These are phyloP conservation scores for Gymnoscelis rufifasciata DNA, from an alignment of 2,888 invertebrate genomes.

Conservation along the genomic window DNA sequence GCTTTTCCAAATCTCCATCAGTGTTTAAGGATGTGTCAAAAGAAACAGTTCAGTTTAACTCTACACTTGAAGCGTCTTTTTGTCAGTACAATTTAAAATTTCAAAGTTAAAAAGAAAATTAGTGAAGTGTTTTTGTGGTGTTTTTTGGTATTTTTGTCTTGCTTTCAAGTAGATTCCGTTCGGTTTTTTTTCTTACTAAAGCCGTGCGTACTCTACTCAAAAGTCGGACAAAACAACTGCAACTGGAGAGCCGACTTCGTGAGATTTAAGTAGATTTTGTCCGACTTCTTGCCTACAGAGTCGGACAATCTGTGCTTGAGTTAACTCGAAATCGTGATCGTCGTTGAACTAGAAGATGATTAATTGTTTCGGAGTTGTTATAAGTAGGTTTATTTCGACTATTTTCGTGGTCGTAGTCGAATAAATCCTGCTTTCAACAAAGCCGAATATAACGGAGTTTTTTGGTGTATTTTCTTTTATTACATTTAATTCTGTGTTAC, in stretches of 20 bases:
- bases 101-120: neutral
- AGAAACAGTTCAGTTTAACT: no score
- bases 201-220: constrained; percentile 18
- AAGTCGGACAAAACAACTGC: neutral
- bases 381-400: constrained; percentile 34
- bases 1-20: neutral
- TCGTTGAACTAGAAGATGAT: neutral
- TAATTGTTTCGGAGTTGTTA: constrained; percentile 13
- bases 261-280: constrained; percentile 30
- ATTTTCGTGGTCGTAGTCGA: constrained; percentile 19
- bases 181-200: constrained; percentile 33
- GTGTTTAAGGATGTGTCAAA: neutral
- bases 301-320: constrained; percentile 35
- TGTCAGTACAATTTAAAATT: no score
- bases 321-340: constrained; percentile 18
- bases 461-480: no score
- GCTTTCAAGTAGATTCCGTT: constrained; percentile 13
- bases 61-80: no score
- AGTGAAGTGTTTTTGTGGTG: neutral
- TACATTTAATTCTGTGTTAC: no score
- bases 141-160: neutral
- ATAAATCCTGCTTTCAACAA: constrained; percentile 25
- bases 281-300: constrained; percentile 32
- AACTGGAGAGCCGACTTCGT: neutral
- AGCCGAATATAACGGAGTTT: no score